Conservation (phyloP, 2,888 invertebrate genomes). For the Limnephilus lunatus region DNA sequence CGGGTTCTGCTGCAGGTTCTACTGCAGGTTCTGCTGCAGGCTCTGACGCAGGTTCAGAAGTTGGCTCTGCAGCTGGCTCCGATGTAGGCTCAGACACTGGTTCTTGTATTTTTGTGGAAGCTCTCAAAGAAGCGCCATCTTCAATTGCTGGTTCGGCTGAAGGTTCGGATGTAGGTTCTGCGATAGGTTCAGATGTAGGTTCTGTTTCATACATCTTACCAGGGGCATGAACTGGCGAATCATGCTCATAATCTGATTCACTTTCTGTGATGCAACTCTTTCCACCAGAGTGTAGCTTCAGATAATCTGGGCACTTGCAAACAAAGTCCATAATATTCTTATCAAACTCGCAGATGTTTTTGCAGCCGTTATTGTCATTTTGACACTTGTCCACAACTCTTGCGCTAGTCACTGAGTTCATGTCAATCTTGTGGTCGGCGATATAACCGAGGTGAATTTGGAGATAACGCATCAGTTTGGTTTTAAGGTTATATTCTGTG, state of each 20-base stretch:
- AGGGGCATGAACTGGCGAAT: conserved; percentile 69
- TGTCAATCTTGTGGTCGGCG: conserved; percentile 75
- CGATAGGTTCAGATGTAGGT: conserved; percentile 67
- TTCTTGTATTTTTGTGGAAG: conserved; percentile 26
- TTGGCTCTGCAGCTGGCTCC: conserved; percentile 68
- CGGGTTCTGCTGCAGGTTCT: conserved; percentile 68
- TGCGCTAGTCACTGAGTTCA: conserved; percentile 71
- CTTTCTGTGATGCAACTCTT: conserved; percentile 73
- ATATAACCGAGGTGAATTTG: conserved; percentile 76
- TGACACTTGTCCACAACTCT: conserved; percentile 82
- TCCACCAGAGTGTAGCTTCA: conserved; percentile 72
- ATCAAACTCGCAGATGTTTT: conserved; percentile 83
- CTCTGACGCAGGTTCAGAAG: conserved; percentile 67
- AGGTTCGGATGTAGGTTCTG: conserved; percentile 67
- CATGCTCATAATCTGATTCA: conserved; percentile 65
- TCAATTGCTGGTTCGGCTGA: conserved; percentile 61
- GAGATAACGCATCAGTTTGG: conserved; percentile 76
- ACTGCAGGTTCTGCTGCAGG: conserved; percentile 58
- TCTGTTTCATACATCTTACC: conserved; percentile 55
- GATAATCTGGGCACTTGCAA: conserved; percentile 81
- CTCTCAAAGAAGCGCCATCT: background rate
- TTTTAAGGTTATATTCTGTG: conserved; percentile 73
- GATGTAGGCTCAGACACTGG: conserved; percentile 65
- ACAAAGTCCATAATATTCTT: conserved; percentile 79
- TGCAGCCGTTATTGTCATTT: conserved; percentile 81